phyloP scores from a whole-genome alignment of 2,113 vertebrate genomes.

The Gila orcuttii region DNA sequence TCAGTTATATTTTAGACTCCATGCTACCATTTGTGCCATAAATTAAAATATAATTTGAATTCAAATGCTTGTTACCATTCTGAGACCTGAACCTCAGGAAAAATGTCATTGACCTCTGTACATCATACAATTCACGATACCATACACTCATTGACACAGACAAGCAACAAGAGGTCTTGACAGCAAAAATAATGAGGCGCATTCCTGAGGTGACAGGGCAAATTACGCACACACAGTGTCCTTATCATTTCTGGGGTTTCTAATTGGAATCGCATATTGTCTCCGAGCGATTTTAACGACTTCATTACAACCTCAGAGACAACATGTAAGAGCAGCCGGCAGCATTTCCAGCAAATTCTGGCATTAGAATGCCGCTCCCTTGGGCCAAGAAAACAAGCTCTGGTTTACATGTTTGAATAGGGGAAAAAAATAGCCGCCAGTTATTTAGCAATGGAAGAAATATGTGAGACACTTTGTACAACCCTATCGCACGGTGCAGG shows the following conservation, averaged over 20 bases:
- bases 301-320: slow-evolving; percentile 72
- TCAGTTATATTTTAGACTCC: neutral
- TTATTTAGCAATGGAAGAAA: slow-evolving; percentile 62
- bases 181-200: slow-evolving; percentile 36
- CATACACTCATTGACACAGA: slow-evolving; percentile 43
- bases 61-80: neutral
- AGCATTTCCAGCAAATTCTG: slow-evolving; percentile 49
- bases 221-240: slow-evolving; percentile 70
- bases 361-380: slow-evolving; percentile 32
- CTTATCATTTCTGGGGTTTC: slow-evolving; percentile 68
- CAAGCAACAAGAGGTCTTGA: slow-evolving; percentile 30
- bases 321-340: slow-evolving; percentile 71
- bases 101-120: neutral
- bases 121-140: slow-evolving; percentile 12
- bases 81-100: neutral
- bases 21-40: neutral
- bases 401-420: slow-evolving; percentile 58
- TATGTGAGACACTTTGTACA: slow-evolving; percentile 51
- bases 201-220: slow-evolving; percentile 67
- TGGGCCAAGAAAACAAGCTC: slow-evolving; percentile 35
- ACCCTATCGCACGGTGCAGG: slow-evolving; percentile 35
- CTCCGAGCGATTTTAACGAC: slow-evolving; percentile 73
- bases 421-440: slow-evolving; percentile 60
- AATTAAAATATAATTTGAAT: neutral
- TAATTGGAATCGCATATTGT: slow-evolving; percentile 68